These are phyloP conservation scores for Meloidogyne hapla DNA, from an alignment of 1,140 invertebrate genomes.

Conservation along the genomic window DNA sequence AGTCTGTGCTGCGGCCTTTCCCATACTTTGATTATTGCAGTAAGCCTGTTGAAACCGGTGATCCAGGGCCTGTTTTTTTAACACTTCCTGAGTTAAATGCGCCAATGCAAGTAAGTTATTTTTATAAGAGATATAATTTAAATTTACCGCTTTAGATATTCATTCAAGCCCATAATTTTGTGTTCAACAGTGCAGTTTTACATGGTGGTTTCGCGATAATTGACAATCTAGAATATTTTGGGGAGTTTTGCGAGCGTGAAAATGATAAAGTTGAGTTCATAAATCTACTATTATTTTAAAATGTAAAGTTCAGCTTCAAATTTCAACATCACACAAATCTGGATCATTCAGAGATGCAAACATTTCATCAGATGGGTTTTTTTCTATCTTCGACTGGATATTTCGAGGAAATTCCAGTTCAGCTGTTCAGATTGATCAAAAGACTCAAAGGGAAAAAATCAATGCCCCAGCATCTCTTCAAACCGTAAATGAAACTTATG, in stretches of 20 bases:
- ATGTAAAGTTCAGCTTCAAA: background rate
- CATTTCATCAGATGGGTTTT: background rate
- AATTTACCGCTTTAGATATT: constrained; percentile 52
- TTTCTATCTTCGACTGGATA: background rate
- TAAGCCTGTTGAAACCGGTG: constrained; percentile 50
- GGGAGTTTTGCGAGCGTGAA: constrained; percentile 48
- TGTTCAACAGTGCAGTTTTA: constrained; percentile 51
- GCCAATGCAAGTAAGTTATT: constrained; percentile 50
- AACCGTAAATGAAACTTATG: background rate
- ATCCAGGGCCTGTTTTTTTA: constrained; percentile 57
- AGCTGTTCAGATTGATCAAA: background rate
- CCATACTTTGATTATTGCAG: constrained; percentile 61
- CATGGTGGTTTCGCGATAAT: constrained; percentile 62
- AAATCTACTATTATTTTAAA: background rate
- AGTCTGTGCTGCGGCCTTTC: constrained; percentile 39
- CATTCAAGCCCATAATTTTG: constrained; percentile 60
- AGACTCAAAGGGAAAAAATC: background rate
- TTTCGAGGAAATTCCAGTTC: background rate
- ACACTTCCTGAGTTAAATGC: constrained; percentile 52
- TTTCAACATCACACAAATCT: background rate
- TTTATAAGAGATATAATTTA: background rate
- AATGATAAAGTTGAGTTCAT: background rate
- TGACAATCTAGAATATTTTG: constrained; percentile 60
- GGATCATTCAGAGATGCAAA: background rate
- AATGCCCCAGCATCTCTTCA: background rate